A percentile compares a stretch with the other conserved stretches of the same genome.
phyloP scores from a whole-genome alignment of 2,888 invertebrate species.

The Campopleginae sp. region DNA sequence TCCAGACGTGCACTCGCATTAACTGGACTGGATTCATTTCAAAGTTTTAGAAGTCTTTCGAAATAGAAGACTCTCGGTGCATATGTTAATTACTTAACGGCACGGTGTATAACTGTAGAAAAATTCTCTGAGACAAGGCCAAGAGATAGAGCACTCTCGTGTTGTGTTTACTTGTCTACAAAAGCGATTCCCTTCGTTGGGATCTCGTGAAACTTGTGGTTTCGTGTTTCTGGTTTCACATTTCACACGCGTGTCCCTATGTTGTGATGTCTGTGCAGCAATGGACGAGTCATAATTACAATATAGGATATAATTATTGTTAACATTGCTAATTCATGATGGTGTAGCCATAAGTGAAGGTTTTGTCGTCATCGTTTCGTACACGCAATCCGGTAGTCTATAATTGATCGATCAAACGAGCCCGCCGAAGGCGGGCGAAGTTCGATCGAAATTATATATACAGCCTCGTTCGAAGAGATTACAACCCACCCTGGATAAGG shows the following conservation, averaged over 20 bases:
- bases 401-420: too few relatives aligned
- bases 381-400: constrained; percentile 65
- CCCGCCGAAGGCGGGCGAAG: too few relatives aligned
- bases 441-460: too few relatives aligned
- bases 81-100: constrained; percentile 69
- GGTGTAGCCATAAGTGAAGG: constrained; percentile 49
- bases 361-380: constrained; percentile 49
- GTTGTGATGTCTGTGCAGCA: constrained; percentile 34
- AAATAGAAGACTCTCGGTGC: constrained; percentile 25
- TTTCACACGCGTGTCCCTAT: constrained; percentile 52
- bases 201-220: constrained; percentile 22
- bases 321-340: constrained; percentile 51
- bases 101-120: constrained; percentile 70
- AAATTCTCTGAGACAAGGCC: constrained; percentile 62
- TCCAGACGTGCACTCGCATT: neutral
- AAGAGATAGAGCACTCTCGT: constrained; percentile 16
- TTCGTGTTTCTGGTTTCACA: constrained; percentile 52
- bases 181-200: neutral
- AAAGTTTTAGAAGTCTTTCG: constrained; percentile 12
- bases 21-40: constrained; percentile 2
- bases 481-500: too few relatives aligned
- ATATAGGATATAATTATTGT: constrained; percentile 34
- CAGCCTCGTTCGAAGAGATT: too few relatives aligned
- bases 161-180: constrained; percentile 1
- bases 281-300: constrained; percentile 44